A percentile compares a stretch with the other conserved stretches of the same genome.
These are phyloP conservation scores for Stomatorhinus ivindoensis DNA, from an alignment of 2,113 vertebrate species.

Conservation along the genomic window DNA sequence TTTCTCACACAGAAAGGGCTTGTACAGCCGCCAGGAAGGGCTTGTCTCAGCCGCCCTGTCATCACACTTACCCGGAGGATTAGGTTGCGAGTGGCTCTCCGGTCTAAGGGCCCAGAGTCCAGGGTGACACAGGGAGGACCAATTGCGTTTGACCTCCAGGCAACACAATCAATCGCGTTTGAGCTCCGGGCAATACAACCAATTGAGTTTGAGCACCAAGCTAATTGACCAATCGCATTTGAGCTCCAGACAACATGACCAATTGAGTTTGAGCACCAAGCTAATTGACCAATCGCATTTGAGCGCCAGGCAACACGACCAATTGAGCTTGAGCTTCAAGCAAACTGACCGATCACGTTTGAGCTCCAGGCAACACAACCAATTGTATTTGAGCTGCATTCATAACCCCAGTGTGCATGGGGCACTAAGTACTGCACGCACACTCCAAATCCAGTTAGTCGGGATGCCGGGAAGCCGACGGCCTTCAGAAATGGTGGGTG, in stretches of 20 bases:
- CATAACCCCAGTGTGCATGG: not conserved
- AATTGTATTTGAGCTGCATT: not conserved
- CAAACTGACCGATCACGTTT: not conserved
- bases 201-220: not conserved
- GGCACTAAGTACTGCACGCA: too few relatives aligned
- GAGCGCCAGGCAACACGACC: not conserved
- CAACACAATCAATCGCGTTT: not conserved
- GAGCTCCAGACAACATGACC: not conserved
- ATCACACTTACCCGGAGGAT: conserved; percentile 32
- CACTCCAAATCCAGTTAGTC: not conserved
- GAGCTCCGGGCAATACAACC: not conserved
- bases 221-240: not conserved
- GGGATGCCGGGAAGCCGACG: not conserved
- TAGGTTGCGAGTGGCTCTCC: conserved; percentile 24
- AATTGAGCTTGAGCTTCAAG: too few relatives aligned
- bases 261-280: not conserved
- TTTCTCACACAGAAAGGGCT: conserved; percentile 22
- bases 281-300: not conserved
- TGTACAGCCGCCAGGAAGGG: conserved; percentile 25
- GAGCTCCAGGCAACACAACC: not conserved
- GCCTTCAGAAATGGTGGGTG: not conserved
- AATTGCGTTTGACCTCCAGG: not conserved
- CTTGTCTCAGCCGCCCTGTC: conserved; percentile 17
- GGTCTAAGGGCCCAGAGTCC: not conserved
- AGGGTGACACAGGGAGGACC: not conserved